phyloP scores from a whole-genome alignment of 2,797 vertebrate species.

The Dromococcyx pavoninus region DNA sequence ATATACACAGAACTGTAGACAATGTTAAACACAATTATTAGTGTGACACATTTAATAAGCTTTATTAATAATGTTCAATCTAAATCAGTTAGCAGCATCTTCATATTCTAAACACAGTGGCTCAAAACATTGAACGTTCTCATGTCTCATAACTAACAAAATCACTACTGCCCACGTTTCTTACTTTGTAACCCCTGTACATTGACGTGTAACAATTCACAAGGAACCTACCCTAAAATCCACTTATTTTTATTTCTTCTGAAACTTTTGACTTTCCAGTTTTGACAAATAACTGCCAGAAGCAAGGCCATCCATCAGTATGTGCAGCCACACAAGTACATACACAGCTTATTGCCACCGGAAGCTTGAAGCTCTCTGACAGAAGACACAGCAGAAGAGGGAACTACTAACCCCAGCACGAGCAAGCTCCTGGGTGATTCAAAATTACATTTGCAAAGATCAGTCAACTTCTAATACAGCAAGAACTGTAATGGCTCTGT shows the following conservation, averaged over 20 bases:
- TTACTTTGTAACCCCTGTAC: not conserved
- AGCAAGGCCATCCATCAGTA: not conserved
- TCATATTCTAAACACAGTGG: not conserved
- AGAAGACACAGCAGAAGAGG: not conserved
- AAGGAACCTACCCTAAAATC: not conserved
- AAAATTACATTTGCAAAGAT: not conserved
- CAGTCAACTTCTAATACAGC: not conserved
- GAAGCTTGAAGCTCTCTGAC: not conserved
- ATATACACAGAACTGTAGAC: not conserved
- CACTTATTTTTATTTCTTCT: too few relatives aligned
- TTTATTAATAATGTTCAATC: not conserved
- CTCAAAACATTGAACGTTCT: not conserved
- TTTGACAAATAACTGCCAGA: not conserved
- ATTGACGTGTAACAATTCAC: fast-evolving
- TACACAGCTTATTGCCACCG: not conserved
- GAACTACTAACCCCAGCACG: not conserved
- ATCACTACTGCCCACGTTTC: not conserved
- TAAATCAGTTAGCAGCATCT: not conserved
- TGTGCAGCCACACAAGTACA: fast-evolving
- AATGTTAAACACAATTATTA: not conserved
- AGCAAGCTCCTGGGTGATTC: not conserved
- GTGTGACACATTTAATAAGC: not conserved
- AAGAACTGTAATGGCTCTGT: not conserved
- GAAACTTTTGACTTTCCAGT: not conserved
- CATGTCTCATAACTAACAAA: not conserved